Conservation (phyloP, 2,797 vertebrate genomes). For the Clangula hyemalis region DNA sequence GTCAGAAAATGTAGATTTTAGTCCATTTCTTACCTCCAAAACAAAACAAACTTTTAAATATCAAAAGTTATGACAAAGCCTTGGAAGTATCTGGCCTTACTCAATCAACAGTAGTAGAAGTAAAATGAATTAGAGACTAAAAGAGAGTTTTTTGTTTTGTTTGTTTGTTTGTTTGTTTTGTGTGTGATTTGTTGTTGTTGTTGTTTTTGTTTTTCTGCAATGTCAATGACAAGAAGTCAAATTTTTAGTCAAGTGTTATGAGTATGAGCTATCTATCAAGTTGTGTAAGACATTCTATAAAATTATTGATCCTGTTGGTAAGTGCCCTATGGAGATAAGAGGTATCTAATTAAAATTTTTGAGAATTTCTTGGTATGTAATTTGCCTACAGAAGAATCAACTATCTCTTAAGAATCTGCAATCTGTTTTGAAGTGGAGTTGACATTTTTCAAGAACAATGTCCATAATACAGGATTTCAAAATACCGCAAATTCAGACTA, state of each 20-base stretch:
- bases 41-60: not conserved
- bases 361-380: not conserved
- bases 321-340: not conserved
- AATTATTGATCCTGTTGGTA: not conserved
- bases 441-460: not conserved
- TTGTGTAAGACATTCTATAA: not conserved
- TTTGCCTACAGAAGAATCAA: not conserved
- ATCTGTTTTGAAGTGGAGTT: not conserved
- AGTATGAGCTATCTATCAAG: not conserved
- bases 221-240: rapidly evolving
- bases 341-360: not conserved
- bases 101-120: not conserved
- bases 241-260: not conserved
- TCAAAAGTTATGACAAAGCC: not conserved
- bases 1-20: not conserved
- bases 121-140: not conserved
- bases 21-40: not conserved
- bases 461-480: not conserved
- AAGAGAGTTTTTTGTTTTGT: no score
- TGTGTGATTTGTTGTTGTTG: no score
- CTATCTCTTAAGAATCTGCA: not conserved
- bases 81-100: not conserved
- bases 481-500: not conserved
- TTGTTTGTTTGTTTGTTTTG: no score
- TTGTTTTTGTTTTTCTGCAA: not conserved